phyloP scores from a whole-genome alignment of 2,113 vertebrate genomes.

The Aptenodytes forsteri region DNA sequence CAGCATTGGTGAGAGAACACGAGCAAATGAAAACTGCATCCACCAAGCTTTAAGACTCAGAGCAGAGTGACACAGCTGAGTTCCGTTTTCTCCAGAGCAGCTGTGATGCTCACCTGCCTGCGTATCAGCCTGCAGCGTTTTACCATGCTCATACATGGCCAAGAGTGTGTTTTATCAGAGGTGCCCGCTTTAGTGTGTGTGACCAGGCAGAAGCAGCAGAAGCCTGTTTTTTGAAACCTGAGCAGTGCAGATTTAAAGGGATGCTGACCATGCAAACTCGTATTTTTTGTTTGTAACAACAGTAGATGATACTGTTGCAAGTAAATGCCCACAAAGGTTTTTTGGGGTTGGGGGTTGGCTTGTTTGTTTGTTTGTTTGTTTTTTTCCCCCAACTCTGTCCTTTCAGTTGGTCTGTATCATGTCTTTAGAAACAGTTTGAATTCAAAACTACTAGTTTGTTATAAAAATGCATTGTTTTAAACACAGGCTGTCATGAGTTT shows the following conservation, averaged over 20 bases:
- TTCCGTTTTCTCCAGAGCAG: background rate
- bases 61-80: background rate
- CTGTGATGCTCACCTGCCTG: background rate
- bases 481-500: background rate
- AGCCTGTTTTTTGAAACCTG: background rate
- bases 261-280: background rate
- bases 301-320: background rate
- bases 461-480: background rate
- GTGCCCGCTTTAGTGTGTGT: rapidly evolving
- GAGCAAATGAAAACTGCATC: background rate
- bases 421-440: background rate
- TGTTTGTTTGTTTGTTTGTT: background rate
- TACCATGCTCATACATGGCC: no score
- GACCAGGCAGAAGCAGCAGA: background rate
- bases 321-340: background rate
- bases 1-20: background rate
- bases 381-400: background rate
- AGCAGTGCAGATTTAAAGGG: background rate
- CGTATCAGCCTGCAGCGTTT: rapidly evolving
- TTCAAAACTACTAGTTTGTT: background rate
- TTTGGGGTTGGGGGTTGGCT: background rate
- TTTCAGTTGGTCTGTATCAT: background rate
- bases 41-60: background rate
- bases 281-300: background rate
- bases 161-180: background rate